These are phyloP conservation scores for Esox lucius DNA, from an alignment of 2,797 vertebrate genomes.

Conservation along the genomic window DNA sequence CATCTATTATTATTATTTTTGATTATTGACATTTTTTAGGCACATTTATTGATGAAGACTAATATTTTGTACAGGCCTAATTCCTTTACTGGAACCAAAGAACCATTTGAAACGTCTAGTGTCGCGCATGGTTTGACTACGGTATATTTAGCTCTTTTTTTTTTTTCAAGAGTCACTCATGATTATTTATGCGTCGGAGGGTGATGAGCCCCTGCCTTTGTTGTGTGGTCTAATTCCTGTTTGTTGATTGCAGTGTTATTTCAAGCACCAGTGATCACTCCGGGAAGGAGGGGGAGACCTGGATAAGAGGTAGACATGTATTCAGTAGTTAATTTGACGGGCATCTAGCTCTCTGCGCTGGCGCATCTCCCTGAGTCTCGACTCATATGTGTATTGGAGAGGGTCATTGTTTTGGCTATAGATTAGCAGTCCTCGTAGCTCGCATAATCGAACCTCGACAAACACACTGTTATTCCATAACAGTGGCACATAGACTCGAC, in stretches of 20 bases:
- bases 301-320: slow-evolving; percentile 66
- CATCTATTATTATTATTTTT: neutral
- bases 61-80: neutral
- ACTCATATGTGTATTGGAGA: slow-evolving; percentile 74
- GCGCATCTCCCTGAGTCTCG: slow-evolving; percentile 57
- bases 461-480: slow-evolving; percentile 60
- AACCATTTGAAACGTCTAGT: neutral
- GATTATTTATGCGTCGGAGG: neutral
- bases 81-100: neutral
- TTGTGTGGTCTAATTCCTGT: slow-evolving; percentile 59
- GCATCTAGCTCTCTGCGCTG: slow-evolving; percentile 6
- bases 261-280: slow-evolving; percentile 68
- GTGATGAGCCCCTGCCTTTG: slow-evolving; percentile 25
- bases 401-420: slow-evolving; percentile 64
- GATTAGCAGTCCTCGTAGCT: slow-evolving; percentile 59
- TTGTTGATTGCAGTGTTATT: slow-evolving; percentile 77
- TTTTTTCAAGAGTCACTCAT: neutral
- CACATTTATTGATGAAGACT: neutral
- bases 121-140: neutral
- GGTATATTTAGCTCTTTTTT: neutral
- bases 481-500: slow-evolving; percentile 21
- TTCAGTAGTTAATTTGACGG: slow-evolving; percentile 73
- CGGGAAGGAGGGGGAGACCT: slow-evolving; percentile 22
- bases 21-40: neutral
- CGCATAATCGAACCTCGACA: slow-evolving; percentile 62